phyloP scores from a whole-genome alignment of 2,797 vertebrate genomes.

The Epinephelus awoara region DNA sequence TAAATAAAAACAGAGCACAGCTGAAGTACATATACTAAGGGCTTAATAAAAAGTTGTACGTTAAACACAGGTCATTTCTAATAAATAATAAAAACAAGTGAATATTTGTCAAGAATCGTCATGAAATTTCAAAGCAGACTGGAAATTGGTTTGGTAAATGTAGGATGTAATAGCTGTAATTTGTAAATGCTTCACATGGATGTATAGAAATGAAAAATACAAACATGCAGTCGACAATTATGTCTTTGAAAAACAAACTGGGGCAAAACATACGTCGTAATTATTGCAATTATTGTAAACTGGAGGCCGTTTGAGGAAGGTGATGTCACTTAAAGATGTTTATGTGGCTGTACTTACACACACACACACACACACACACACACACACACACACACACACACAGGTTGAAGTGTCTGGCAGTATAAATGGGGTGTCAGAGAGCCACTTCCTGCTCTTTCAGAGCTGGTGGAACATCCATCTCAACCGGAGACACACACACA shows the following conservation, averaged over 20 bases:
- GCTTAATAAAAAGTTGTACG: no score
- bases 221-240: not conserved
- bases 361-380: constrained; percentile 33
- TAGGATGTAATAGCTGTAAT: not conserved
- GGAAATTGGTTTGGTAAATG: not conserved
- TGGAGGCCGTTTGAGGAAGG: not conserved
- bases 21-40: not conserved
- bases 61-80: no score
- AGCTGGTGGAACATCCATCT: constrained; percentile 76
- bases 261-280: not conserved
- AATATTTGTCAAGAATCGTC: not conserved
- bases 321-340: not conserved
- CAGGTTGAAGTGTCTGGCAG: constrained; percentile 68
- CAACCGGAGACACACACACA: constrained; percentile 57
- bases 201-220: not conserved
- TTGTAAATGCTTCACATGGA: not conserved
- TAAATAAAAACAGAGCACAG: not conserved
- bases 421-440: constrained; percentile 81
- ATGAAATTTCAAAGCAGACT: not conserved
- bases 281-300: constrained; percentile 20
- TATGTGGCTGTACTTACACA: constrained; percentile 7
- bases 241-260: constrained; percentile 3
- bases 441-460: constrained; percentile 85
- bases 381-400: constrained; percentile 50
- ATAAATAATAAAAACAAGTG: not conserved